Evolutionary conservation across 1,140 invertebrate genomes (phyloP).

Genomic region (Ericerus pela): DNA sequence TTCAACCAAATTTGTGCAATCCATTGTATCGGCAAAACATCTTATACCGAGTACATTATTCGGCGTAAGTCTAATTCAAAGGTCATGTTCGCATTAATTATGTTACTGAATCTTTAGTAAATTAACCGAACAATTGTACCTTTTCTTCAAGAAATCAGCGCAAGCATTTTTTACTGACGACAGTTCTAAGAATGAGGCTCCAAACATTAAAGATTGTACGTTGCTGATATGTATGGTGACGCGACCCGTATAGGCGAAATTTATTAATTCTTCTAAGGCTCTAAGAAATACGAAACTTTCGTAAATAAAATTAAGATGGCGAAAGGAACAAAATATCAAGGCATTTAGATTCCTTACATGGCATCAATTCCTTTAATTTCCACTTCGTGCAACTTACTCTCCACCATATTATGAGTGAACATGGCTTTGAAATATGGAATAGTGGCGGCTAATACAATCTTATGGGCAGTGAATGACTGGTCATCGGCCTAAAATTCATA

Average conservation of each 20-base stretch:
- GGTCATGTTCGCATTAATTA: neutral
- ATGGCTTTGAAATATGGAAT: slow-evolving; percentile 86
- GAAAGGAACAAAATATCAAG: neutral
- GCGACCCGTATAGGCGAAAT: slow-evolving; percentile 74
- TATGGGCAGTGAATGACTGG: slow-evolving; percentile 63
- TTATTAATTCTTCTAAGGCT: slow-evolving; percentile 66
- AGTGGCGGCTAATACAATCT: slow-evolving; percentile 68
- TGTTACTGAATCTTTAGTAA: neutral
- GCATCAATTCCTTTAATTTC: slow-evolving; percentile 67
- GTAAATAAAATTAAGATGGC: neutral
- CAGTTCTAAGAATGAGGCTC: slow-evolving; percentile 74
- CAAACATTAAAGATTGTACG: slow-evolving; percentile 72
- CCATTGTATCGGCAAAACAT: slow-evolving; percentile 67
- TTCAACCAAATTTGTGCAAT: slow-evolving; percentile 52
- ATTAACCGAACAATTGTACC: slow-evolving; percentile 29
- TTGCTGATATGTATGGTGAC: slow-evolving; percentile 63
- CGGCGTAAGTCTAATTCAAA: slow-evolving; percentile 55
- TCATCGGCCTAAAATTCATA: slow-evolving; percentile 50
- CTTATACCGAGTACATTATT: slow-evolving; percentile 72
- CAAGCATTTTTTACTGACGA: slow-evolving; percentile 68
- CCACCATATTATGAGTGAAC: slow-evolving; percentile 80
- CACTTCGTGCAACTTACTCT: slow-evolving; percentile 68
- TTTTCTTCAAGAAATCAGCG: slow-evolving; percentile 60
- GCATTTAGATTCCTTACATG: slow-evolving; percentile 36
- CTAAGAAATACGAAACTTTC: slow-evolving; percentile 34